Conservation (phyloP, 2,797 vertebrate species). For the Diplodus sargus region DNA sequence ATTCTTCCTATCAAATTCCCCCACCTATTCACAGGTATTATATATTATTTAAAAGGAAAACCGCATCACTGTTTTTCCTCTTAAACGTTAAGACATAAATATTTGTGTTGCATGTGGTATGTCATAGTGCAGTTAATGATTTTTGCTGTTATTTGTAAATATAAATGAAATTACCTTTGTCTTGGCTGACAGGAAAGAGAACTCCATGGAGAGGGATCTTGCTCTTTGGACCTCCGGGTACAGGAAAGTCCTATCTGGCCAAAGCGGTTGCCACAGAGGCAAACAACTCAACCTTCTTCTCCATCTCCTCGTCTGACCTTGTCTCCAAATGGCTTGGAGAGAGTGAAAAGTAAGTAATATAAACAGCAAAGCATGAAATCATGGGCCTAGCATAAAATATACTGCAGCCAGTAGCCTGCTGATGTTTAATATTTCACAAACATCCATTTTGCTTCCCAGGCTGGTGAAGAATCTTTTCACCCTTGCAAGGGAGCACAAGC, state of each 20-base stretch:
- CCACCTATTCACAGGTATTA: slow-evolving; percentile 96
- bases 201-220: slow-evolving; percentile 98
- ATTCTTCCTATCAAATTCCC: slow-evolving; percentile 99
- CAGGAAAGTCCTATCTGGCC: slow-evolving; percentile 98
- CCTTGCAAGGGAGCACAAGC: slow-evolving; percentile 95
- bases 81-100: neutral
- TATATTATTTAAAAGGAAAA: neutral
- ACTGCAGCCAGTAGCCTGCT: neutral
- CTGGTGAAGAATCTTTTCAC: slow-evolving; percentile 97
- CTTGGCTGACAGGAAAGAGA: slow-evolving; percentile 90
- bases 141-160: slow-evolving; percentile 1
- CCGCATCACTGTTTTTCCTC: neutral
- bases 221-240: slow-evolving; percentile 97
- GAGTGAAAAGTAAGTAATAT: slow-evolving; percentile 95
- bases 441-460: slow-evolving; percentile 74
- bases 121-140: neutral
- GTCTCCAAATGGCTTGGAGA: slow-evolving; percentile 99
- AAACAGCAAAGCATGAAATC: neutral
- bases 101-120: neutral
- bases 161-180: slow-evolving; percentile 16
- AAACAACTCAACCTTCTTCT: slow-evolving; percentile 99
- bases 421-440: slow-evolving; percentile 5
- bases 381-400: neutral
- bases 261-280: slow-evolving; percentile 99
- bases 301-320: slow-evolving; percentile 96